Evolutionary conservation across 2,797 vertebrate species (phyloP).

Genomic region (Arrhamphus sclerolepis): DNA sequence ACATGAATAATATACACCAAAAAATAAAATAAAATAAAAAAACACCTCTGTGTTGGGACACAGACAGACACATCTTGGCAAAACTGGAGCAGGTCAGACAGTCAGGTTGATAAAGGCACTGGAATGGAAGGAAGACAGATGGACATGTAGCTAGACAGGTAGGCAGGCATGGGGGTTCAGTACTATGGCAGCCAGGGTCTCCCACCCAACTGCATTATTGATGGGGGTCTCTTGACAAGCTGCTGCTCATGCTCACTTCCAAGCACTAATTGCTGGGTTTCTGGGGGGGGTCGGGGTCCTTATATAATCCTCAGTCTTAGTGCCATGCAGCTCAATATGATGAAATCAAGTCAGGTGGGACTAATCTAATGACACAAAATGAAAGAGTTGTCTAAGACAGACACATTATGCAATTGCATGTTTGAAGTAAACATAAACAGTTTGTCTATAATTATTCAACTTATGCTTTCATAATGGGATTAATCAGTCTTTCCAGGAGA

Average conservation of each 20-base stretch:
- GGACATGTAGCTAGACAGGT: slow-evolving; percentile 48
- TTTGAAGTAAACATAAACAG: neutral
- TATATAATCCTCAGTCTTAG: slow-evolving; percentile 16
- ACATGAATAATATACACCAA: slow-evolving; percentile 6
- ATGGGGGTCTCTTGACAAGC: slow-evolving; percentile 72
- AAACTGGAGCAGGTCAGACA: slow-evolving; percentile 20
- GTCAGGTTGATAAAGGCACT: slow-evolving; percentile 13
- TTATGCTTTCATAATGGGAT: too few relatives aligned
- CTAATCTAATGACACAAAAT: neutral
- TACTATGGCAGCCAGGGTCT: slow-evolving; percentile 59
- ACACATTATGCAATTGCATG: neutral
- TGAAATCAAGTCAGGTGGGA: neutral
- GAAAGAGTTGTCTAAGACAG: neutral
- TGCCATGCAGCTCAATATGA: neutral
- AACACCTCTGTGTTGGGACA: slow-evolving; percentile 2
- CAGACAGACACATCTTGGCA: slow-evolving; percentile 16
- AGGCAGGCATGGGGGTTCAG: slow-evolving; percentile 31
- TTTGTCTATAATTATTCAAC: too few relatives aligned
- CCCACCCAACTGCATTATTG: slow-evolving; percentile 80
- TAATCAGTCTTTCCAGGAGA: too few relatives aligned
- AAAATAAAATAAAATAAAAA: too few relatives aligned
- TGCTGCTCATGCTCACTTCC: slow-evolving; percentile 51
- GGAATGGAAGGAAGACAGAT: slow-evolving; percentile 28
- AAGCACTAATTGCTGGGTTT: slow-evolving; percentile 62
- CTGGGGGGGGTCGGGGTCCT: slow-evolving; percentile 47